A percentile compares a stretch with the other conserved stretches of the same genome.
These are phyloP conservation scores for Drosophila micromelanica DNA, from an alignment of 1,140 invertebrate genomes.

Conservation along the genomic window DNA sequence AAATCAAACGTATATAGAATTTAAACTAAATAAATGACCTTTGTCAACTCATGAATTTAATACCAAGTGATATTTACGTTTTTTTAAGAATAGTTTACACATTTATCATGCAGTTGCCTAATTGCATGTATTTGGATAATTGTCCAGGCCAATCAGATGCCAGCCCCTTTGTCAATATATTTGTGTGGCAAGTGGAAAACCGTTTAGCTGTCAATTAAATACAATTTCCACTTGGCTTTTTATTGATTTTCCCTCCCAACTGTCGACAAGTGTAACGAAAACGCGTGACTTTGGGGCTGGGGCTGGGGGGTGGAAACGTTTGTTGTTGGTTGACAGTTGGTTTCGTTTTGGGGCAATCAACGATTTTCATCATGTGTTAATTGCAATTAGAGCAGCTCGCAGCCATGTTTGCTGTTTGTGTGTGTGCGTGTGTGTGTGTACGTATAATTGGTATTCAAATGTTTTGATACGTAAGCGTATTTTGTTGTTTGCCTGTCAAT, in stretches of 20 bases:
- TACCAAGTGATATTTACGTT: too few species aligned
- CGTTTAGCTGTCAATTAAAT: slow-evolving; percentile 82
- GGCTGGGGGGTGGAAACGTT: not conserved
- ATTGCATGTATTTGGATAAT: slow-evolving; percentile 24
- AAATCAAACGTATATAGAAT: too few species aligned
- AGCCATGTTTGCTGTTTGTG: slow-evolving; percentile 31
- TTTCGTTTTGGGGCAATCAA: slow-evolving; percentile 37
- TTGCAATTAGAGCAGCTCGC: slow-evolving; percentile 71
- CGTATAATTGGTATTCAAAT: slow-evolving; percentile 28
- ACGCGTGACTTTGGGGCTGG: slow-evolving; percentile 13
- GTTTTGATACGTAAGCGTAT: slow-evolving; percentile 27
- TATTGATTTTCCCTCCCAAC: slow-evolving; percentile 68
- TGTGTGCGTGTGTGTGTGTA: slow-evolving; percentile 8
- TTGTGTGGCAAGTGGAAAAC: slow-evolving; percentile 72
- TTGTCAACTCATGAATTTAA: too few species aligned
- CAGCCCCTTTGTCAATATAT: slow-evolving; percentile 49
- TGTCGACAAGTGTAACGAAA: too few species aligned
- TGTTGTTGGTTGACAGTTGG: slow-evolving; percentile 14
- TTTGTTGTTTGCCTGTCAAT: slow-evolving; percentile 45
- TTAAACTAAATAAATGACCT: too few species aligned
- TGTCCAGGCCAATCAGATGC: slow-evolving; percentile 42
- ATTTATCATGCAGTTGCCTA: not conserved
- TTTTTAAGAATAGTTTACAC: too few species aligned
- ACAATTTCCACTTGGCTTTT: slow-evolving; percentile 68
- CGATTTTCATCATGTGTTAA: slow-evolving; percentile 74